Conservation (phyloP, 2,888 invertebrate species). For the Galeruca laticollis region DNA sequence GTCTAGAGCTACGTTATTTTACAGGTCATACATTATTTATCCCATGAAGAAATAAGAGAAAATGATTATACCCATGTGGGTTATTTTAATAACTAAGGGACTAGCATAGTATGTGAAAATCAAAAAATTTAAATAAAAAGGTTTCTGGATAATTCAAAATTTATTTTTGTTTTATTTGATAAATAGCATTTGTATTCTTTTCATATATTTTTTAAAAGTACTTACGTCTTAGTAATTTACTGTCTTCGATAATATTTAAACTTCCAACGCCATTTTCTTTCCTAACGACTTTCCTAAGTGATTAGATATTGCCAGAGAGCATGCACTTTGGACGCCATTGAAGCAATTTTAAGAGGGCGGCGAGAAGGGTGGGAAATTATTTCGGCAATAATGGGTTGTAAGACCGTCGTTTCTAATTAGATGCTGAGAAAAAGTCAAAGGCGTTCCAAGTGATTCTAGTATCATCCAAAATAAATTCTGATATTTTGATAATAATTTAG, state of each 20-base stretch:
- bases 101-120: no score
- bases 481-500: neutral
- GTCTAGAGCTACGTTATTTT: no score
- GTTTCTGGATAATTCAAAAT: no score
- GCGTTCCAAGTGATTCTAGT: neutral
- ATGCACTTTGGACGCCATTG: constrained; percentile 37
- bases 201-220: neutral
- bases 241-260: constrained; percentile 12
- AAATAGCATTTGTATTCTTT: neutral
- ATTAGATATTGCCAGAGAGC: constrained; percentile 43
- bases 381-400: constrained; percentile 38
- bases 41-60: no score
- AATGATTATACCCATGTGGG: no score
- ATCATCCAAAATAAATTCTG: neutral
- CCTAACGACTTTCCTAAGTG: constrained; percentile 35
- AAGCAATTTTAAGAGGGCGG: constrained; percentile 13
- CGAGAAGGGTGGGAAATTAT: constrained; percentile 19
- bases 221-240: constrained; percentile 1
- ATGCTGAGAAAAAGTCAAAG: constrained; percentile 34
- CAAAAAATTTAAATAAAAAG: no score
- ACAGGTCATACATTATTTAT: no score
- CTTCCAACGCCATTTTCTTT: constrained; percentile 18
- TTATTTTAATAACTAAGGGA: no score
- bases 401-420: constrained; percentile 36
- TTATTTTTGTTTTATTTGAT: neutral